These are phyloP conservation scores for Cherax destructor DNA, from an alignment of 1,140 invertebrate genomes.

Conservation along the genomic window DNA sequence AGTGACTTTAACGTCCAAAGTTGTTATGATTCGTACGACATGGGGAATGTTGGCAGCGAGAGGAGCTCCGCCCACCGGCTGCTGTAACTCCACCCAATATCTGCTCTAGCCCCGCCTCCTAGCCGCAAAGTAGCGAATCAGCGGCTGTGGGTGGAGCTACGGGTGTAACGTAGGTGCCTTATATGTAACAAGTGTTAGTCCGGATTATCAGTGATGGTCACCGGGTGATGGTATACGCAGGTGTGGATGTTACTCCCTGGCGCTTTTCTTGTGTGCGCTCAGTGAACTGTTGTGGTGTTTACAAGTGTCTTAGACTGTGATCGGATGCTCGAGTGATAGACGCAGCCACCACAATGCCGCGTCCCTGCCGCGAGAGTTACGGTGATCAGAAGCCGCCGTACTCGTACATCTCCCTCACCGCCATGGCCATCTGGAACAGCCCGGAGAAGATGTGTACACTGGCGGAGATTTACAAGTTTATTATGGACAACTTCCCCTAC, in stretches of 20 bases:
- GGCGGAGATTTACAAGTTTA: slow-evolving; percentile 94
- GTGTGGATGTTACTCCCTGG: slow-evolving; percentile 5
- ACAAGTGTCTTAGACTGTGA: slow-evolving; percentile 2
- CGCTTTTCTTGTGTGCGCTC: not conserved
- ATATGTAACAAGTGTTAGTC: slow-evolving; percentile 34
- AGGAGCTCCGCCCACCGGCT: slow-evolving; percentile 9
- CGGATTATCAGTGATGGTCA: slow-evolving; percentile 31
- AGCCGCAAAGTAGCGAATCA: not conserved
- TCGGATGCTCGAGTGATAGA: slow-evolving; percentile 28
- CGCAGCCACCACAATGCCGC: slow-evolving; percentile 82
- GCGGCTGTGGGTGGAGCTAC: not conserved
- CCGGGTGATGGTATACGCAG: slow-evolving; percentile 39
- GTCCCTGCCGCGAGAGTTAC: slow-evolving; percentile 93
- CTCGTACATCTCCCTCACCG: slow-evolving; percentile 96
- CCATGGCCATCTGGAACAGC: slow-evolving; percentile 97
- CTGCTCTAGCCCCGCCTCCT: not conserved
- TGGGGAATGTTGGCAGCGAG: not conserved
- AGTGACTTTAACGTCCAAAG: not conserved
- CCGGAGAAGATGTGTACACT: slow-evolving; percentile 96
- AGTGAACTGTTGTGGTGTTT: slow-evolving; percentile 3
- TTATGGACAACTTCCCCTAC: slow-evolving; percentile 93
- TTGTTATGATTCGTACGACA: not conserved
- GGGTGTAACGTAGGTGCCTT: slow-evolving; percentile 45
- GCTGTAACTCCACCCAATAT: not conserved
- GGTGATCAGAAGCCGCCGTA: slow-evolving; percentile 97